Conservation (phyloP, 2,113 vertebrate genomes). For the Trematocara variabile region DNA sequence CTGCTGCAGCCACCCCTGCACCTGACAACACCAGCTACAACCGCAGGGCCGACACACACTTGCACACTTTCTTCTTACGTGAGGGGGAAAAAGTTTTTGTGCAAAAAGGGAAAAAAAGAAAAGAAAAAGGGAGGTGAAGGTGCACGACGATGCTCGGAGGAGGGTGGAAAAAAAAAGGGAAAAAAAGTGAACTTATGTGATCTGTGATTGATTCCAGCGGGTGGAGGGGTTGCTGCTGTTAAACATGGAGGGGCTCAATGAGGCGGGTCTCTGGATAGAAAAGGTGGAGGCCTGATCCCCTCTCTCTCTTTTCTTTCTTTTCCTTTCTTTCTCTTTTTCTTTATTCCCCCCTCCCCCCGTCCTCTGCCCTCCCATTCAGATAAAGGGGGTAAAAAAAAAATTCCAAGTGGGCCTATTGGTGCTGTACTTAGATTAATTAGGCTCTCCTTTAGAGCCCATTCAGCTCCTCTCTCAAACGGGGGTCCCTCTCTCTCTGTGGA, state of each 20-base stretch:
- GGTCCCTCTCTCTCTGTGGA: conserved; percentile 78
- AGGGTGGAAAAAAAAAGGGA: not conserved
- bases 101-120: not conserved
- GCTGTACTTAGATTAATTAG: conserved; percentile 92
- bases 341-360: not conserved
- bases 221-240: conserved; percentile 52
- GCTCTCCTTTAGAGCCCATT: conserved; percentile 87
- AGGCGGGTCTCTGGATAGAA: conserved; percentile 70
- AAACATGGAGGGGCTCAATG: conserved; percentile 73
- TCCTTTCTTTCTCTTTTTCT: conserved; percentile 35
- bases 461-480: conserved; percentile 76
- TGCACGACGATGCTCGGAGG: not conserved
- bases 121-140: not conserved
- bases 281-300: conserved; percentile 75
- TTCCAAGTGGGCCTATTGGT: conserved; percentile 85
- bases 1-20: conserved; percentile 56
- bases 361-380: conserved; percentile 53
- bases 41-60: not conserved
- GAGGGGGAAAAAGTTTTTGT: not conserved
- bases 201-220: conserved; percentile 69
- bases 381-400: conserved; percentile 76
- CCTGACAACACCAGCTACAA: conserved; percentile 74
- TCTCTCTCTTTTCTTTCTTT: conserved; percentile 63
- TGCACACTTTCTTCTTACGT: not conserved
- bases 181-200: not conserved